Percentiles rank a stretch among this genome's conserved stretches.
phyloP scores from a whole-genome alignment of 2,888 invertebrate species.

The Andrena minutula region DNA sequence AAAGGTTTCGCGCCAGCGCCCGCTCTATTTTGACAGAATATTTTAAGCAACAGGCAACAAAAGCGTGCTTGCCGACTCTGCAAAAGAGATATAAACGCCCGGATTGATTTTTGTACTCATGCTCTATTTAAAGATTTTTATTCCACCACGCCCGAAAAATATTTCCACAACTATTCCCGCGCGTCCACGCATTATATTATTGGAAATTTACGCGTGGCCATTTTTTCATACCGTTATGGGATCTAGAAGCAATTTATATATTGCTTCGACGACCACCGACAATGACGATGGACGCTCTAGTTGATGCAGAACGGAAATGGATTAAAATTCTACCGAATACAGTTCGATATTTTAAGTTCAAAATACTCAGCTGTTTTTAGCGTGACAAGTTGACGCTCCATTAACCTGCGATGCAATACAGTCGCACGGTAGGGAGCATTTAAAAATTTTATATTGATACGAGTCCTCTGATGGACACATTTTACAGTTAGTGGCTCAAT shows the following conservation, averaged over 20 bases:
- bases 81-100: not conserved
- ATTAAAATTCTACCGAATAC: conserved; percentile 50
- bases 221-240: conserved; percentile 54
- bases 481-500: too few relatives aligned
- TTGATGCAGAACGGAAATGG: conserved; percentile 50
- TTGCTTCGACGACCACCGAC: conserved; percentile 39
- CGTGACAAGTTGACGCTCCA: too few relatives aligned
- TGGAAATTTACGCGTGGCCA: conserved; percentile 36
- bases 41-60: not conserved
- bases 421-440: too few relatives aligned
- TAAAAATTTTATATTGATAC: too few relatives aligned
- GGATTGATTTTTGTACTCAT: conserved; percentile 8
- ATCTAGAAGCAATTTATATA: conserved; percentile 53
- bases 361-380: too few relatives aligned
- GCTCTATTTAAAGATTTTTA: not conserved
- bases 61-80: not conserved
- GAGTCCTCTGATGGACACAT: too few relatives aligned
- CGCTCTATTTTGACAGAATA: not conserved
- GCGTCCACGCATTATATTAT: conserved; percentile 32
- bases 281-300: conserved; percentile 45
- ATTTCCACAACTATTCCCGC: conserved; percentile 31
- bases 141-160: conserved; percentile 5
- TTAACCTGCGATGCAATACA: too few relatives aligned
- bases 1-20: not conserved
- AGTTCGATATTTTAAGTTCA: too few relatives aligned